Percentiles rank a stretch among this genome's conserved stretches.
Conservation (phyloP, 2,113 vertebrate species). For the Cathartes aura region DNA sequence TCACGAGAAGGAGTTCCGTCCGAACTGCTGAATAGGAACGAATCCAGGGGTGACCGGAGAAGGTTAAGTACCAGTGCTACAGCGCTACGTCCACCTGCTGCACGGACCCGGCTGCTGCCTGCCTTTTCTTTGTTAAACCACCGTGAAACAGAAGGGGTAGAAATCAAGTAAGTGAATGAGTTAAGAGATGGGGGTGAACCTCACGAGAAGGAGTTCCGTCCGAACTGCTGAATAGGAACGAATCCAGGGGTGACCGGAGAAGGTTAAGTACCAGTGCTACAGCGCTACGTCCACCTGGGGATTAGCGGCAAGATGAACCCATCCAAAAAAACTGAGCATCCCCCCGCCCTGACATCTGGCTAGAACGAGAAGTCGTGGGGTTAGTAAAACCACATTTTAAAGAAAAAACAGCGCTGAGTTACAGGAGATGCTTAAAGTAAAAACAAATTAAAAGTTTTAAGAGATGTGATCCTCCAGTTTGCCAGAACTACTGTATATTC, state of each 20-base stretch:
- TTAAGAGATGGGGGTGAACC: background rate
- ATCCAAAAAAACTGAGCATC: background rate
- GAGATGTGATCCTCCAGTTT: background rate
- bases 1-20: background rate
- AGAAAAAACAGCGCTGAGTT: background rate
- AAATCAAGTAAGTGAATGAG: background rate
- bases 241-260: background rate
- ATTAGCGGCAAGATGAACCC: background rate
- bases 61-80: background rate
- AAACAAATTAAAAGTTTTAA: background rate
- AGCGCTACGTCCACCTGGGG: background rate
- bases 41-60: background rate
- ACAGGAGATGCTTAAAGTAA: conserved; percentile 37
- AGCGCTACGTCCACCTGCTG: background rate
- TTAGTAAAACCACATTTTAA: conserved; percentile 22
- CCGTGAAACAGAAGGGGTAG: background rate
- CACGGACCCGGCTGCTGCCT: background rate
- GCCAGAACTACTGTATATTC: background rate
- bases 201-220: background rate
- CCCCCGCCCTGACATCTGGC: background rate
- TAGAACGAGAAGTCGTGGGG: background rate
- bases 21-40: background rate
- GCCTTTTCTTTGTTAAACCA: background rate
- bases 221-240: background rate
- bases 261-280: background rate